Percentiles rank a stretch among this genome's conserved stretches.
These are phyloP conservation scores for Phytoseiulus persimilis DNA, from an alignment of 2,888 invertebrate species.

Conservation along the genomic window DNA sequence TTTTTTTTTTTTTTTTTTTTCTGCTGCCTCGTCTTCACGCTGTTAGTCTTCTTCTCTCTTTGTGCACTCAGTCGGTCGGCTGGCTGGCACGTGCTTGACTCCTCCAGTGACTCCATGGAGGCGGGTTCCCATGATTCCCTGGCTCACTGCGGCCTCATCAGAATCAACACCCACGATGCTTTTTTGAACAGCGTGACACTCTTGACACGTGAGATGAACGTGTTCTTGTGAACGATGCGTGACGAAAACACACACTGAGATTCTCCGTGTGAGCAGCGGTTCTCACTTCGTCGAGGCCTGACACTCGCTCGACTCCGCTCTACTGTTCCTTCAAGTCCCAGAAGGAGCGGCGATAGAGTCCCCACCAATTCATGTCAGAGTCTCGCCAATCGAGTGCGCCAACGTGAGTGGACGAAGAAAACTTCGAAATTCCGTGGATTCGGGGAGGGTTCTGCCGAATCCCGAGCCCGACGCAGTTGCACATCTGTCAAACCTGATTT, in stretches of 20 bases:
- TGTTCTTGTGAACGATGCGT: background rate
- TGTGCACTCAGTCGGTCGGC: background rate
- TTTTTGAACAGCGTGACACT: background rate
- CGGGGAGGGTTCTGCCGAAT: no score
- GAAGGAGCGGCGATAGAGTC: no score
- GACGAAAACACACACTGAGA: conserved; percentile 5
- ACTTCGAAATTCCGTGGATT: no score
- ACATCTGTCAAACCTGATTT: no score
- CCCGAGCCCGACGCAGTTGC: no score
- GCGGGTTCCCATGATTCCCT: background rate
- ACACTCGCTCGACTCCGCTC: no score
- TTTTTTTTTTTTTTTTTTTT: background rate
- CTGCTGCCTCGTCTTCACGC: background rate
- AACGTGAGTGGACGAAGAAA: no score
- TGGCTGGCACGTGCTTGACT: background rate
- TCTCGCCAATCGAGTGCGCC: no score
- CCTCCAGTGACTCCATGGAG: background rate
- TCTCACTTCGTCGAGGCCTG: no score
- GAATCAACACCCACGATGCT: background rate
- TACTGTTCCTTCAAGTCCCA: no score
- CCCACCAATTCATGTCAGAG: no score
- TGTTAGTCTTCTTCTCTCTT: background rate
- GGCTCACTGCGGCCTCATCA: background rate
- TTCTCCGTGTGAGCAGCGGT: background rate
- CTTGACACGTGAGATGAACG: conserved; percentile 5